Evolutionary conservation across 2,888 invertebrate genomes (phyloP).

Genomic region (Capitulum mitella): DNA sequence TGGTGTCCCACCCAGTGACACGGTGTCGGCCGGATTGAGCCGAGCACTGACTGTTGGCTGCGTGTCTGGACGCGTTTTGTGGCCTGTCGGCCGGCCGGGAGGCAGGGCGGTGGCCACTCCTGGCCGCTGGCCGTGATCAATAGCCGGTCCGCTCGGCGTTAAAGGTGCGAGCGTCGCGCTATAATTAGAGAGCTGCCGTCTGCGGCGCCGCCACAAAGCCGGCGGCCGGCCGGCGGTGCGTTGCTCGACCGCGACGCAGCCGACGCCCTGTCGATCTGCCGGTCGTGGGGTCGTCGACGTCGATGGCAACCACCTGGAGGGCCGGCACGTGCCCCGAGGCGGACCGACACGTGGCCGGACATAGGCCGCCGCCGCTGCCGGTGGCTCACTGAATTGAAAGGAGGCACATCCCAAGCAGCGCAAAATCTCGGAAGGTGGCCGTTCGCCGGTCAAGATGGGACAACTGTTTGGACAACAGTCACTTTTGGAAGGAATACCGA

Average conservation of each 20-base stretch:
- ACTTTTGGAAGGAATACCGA: too few relatives aligned
- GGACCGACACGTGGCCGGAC: neutral
- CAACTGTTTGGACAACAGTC: too few relatives aligned
- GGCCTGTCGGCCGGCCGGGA: neutral
- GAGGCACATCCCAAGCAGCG: too few relatives aligned
- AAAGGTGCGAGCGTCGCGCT: neutral
- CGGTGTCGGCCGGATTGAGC: too few relatives aligned
- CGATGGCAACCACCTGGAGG: neutral
- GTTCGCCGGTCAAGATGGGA: too few relatives aligned
- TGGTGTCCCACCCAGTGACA: too few relatives aligned
- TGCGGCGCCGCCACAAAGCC: neutral
- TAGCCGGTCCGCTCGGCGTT: neutral
- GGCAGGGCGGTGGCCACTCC: neutral
- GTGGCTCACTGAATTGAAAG: too few relatives aligned
- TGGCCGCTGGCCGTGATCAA: neutral
- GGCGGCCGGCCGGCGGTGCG: neutral
- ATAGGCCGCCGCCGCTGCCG: too few relatives aligned
- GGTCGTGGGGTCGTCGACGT: neutral
- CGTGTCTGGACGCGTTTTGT: too few relatives aligned
- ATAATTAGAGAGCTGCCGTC: constrained; percentile 6
- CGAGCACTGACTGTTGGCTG: too few relatives aligned
- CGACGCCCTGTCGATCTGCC: neutral
- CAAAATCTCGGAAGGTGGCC: too few relatives aligned
- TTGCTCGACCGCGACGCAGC: neutral
- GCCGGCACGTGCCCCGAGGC: neutral